Base-by-base conservation (phyloP, 2,113 vertebrate species). In the Triplophysa siluroides region DNA sequence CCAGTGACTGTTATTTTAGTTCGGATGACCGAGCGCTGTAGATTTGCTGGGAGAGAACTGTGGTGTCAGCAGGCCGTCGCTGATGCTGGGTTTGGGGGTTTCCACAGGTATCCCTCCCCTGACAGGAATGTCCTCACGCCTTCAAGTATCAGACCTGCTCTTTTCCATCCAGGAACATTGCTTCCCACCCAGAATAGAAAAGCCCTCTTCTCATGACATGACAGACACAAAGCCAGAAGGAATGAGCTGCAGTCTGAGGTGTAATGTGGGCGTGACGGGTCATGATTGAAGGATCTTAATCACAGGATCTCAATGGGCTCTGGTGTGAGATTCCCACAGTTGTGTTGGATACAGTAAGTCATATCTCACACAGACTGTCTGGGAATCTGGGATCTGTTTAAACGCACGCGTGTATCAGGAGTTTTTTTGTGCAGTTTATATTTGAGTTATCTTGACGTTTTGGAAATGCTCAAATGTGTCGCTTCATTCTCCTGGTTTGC, bases 41-140 rank as follows among this genome's bases (percentile, higher is more conserved):
- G 33, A 8, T n/a, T 16, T 0, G 5, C 19, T 9, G 54, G 70
- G 75, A 72, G 29, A 33, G 64, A 16, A 61, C 29, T 47, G 23
- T 50, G 43, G 1, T 16, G 43, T 50, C 24, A 62, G 76, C 64
- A 50, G 58, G 24, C 79, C 12, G 16, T 24, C 5, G 63, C 63
- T 65, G 7, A 38, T 38, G 47, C 62, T 74, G 81, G 76, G 43
- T 56, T 16, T 21, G 29, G 7, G 4, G 13, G 80, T 77, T 81
- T 77, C 8, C 54, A 19, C 80, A 81, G 80, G 80, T 81, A 58
- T 77, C 60, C 23, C 74, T 24, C 50, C 73, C 58, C 10, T 4
- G 29, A 8, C 38, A 68, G 63, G 79, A 81, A 81, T 81, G 79
- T 61, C 61, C 24, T 24, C 54, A 18, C n/a, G 33, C 13, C 7